phyloP scores from a whole-genome alignment of 2,888 invertebrate genomes.

The Chloroclystis v-ata region DNA sequence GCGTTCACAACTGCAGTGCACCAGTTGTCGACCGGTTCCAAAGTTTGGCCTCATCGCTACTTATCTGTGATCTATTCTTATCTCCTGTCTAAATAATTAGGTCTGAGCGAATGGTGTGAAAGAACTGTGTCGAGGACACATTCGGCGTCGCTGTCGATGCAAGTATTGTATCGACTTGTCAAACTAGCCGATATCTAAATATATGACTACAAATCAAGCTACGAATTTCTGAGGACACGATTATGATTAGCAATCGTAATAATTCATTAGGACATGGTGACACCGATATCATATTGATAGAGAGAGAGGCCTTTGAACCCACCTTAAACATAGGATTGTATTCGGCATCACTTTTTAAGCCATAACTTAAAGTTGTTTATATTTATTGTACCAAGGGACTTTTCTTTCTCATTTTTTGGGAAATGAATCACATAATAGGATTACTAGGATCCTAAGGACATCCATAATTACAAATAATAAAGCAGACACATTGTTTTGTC shows the following conservation, averaged over 20 bases:
- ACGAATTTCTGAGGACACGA: not conserved
- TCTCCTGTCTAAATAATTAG: slow-evolving; percentile 45
- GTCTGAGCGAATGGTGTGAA: slow-evolving; percentile 52
- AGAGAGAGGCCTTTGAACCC: no score
- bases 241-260: no score
- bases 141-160: slow-evolving; percentile 20
- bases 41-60: slow-evolving; percentile 48
- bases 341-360: no score
- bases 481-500: slow-evolving; percentile 12
- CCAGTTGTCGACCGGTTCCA: slow-evolving; percentile 38
- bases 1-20: no score
- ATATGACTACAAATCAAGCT: no score
- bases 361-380: no score
- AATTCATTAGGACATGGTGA: slow-evolving; percentile 9
- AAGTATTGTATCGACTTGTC: not conserved
- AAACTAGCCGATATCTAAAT: slow-evolving; percentile 15
- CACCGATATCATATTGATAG: slow-evolving; percentile 3
- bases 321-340: no score
- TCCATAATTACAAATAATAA: no score
- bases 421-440: no score
- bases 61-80: slow-evolving; percentile 50
- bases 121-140: slow-evolving; percentile 62
- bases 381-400: no score
- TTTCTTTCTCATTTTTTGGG: no score
- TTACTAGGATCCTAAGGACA: no score